Evolutionary conservation across 2,888 invertebrate species (phyloP).

Genomic region (Polymixis flavicincta): DNA sequence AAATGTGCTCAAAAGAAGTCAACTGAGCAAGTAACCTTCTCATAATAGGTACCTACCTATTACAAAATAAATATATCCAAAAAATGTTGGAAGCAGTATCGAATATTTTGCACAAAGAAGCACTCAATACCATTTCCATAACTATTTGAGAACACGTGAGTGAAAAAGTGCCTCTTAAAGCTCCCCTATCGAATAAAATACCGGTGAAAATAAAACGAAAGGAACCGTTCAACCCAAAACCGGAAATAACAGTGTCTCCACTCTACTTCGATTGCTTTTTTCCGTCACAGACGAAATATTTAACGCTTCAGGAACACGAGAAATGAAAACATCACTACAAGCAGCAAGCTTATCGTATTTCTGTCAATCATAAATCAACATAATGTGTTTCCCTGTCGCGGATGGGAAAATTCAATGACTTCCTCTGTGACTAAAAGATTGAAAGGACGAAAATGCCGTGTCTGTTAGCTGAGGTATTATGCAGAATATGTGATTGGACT

Average conservation of each 20-base stretch:
- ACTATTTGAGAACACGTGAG: conserved; percentile 17
- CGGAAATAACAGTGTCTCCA: conserved; percentile 37
- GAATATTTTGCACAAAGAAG: conserved; percentile 15
- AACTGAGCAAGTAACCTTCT: not conserved
- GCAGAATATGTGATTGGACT: not conserved
- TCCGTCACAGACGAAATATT: conserved; percentile 19
- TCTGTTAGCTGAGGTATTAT: not conserved
- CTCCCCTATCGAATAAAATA: conserved; percentile 24
- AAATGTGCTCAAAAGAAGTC: not conserved
- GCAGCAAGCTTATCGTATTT: conserved; percentile 12
- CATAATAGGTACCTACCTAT: not conserved
- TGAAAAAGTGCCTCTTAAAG: conserved; percentile 16
- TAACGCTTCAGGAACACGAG: conserved; percentile 27
- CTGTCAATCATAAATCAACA: conserved; percentile 45
- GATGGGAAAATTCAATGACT: conserved; percentile 13
- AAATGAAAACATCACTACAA: conserved; percentile 21
- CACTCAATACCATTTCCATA: conserved; percentile 34
- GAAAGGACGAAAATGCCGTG: not conserved
- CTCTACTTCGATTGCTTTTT: conserved; percentile 21
- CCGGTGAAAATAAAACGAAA: conserved; percentile 14
- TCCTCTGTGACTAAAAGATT: conserved; percentile 1
- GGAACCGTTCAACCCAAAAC: conserved; percentile 17
- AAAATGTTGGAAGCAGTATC: not conserved
- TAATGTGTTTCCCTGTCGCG: conserved; percentile 10
- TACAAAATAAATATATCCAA: not conserved